Conservation (phyloP, 2,797 vertebrate species). For the Sciurus vulgaris region DNA sequence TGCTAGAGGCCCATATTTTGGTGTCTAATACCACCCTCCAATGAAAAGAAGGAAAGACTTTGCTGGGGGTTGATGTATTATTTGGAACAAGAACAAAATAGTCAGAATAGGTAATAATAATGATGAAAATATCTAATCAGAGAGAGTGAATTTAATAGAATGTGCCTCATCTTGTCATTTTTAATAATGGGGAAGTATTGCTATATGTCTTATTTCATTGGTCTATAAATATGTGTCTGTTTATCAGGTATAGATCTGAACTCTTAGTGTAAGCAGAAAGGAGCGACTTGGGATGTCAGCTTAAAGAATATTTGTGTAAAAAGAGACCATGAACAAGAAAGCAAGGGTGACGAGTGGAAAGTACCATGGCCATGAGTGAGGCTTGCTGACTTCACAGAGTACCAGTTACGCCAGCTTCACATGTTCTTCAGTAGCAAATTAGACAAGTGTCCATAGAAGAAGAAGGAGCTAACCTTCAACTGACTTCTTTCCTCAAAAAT, state of each 20-base stretch:
- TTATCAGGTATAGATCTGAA: not conserved
- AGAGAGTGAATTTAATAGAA: not conserved
- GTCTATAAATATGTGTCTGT: not conserved
- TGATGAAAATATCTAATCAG: not conserved
- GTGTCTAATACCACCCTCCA: not conserved
- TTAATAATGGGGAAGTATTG: not conserved
- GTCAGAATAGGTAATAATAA: not conserved
- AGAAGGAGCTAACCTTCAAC: not conserved
- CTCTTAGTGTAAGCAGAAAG: not conserved
- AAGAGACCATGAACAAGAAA: not conserved
- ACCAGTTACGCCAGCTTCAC: not conserved
- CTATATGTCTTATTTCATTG: not conserved
- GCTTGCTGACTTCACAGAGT: not conserved
- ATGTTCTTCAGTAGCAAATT: not conserved
- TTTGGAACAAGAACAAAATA: conserved; percentile 3
- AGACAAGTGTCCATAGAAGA: not conserved
- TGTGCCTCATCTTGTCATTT: not conserved
- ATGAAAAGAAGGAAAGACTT: not conserved
- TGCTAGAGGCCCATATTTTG: not conserved
- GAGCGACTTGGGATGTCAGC: not conserved
- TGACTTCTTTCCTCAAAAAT: not conserved
- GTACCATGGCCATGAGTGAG: not conserved
- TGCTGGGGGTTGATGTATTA: not conserved
- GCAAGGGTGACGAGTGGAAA: not conserved
- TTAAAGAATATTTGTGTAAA: no score